Base-by-base conservation (phyloP, 2,888 invertebrate species). In the Lasiommata megera region DNA sequence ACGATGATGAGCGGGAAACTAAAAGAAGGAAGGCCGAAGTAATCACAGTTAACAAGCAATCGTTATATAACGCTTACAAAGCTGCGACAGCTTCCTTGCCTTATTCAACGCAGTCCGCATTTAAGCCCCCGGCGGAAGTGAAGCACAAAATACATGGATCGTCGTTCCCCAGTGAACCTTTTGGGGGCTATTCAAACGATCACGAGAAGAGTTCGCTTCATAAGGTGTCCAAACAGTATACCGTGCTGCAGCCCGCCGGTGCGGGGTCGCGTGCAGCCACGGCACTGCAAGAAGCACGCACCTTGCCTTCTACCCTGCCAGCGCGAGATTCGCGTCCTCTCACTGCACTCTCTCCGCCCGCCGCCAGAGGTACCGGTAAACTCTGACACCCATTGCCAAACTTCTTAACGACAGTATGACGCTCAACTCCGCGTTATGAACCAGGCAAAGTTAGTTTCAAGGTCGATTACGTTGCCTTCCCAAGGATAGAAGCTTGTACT, bases 161-260 rank as follows among this genome's bases (percentile, higher is more conserved):
- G 3, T 79, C 79, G 54, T 81, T 85, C 46, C 88, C 92, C 1
- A 94, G 94, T n/a, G 94, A 95, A 64, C 95, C 95, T 6, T 95
- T 95, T 70, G 95, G 95, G 0, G 95, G 94, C 0, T 95, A 94
- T 72, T 94, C 94, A 11, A 89, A 92, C 31, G 92, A 76, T 70
- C 92, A 76, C 72, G 92, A 79, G 68, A 92, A 75, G 75, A 80
- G 80, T 62, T 73, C 80, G 5, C 68, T 76, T 56, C 76, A 79
- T 63, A 88, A 82, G 62, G 92, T 86, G 8, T 94, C 94, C 61
- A 97, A 97, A 84, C 96, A 96, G 79, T 97, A 96, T 77, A 97
- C 96, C 61, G 96, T 96, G 67, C 89, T 97, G 63, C 96, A 97
- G 82, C 96, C 96, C 0, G 96, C 96, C 9, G 95, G 94, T 29